phyloP scores from a whole-genome alignment of 2,113 vertebrate genomes.

The Hystrix brachyura region DNA sequence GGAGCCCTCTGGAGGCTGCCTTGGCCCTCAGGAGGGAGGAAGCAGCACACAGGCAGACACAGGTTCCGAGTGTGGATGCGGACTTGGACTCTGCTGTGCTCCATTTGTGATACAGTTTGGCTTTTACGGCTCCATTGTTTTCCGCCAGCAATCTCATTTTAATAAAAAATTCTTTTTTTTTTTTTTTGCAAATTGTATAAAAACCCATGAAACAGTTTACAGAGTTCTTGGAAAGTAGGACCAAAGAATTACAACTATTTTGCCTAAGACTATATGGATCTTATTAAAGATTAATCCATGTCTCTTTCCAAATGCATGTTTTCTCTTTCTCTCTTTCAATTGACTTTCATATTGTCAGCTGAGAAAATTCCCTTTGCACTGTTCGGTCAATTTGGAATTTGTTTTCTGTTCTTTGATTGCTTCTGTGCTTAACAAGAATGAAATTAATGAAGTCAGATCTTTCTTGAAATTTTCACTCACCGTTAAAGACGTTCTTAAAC shows the following conservation, averaged over 20 bases:
- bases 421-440: not conserved
- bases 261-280: not conserved
- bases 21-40: fast-evolving
- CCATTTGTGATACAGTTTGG: not conserved
- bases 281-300: not conserved
- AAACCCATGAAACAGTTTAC: not conserved
- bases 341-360: fast-evolving
- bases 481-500: not conserved
- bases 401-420: not conserved
- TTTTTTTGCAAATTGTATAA: not conserved
- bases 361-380: not conserved
- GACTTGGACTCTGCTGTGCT: fast-evolving
- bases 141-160: not conserved
- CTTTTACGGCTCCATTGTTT: too few species aligned
- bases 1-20: not conserved
- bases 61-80: fast-evolving
- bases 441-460: not conserved
- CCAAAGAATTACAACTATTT: not conserved
- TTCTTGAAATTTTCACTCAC: not conserved
- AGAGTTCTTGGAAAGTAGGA: not conserved
- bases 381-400: not conserved
- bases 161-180: not conserved
- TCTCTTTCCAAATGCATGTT: not conserved
- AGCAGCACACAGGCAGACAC: fast-evolving
- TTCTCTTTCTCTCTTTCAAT: not conserved